Evolutionary conservation across 2,888 invertebrate genomes (phyloP).

Genomic region (Celastrina argiolus): DNA sequence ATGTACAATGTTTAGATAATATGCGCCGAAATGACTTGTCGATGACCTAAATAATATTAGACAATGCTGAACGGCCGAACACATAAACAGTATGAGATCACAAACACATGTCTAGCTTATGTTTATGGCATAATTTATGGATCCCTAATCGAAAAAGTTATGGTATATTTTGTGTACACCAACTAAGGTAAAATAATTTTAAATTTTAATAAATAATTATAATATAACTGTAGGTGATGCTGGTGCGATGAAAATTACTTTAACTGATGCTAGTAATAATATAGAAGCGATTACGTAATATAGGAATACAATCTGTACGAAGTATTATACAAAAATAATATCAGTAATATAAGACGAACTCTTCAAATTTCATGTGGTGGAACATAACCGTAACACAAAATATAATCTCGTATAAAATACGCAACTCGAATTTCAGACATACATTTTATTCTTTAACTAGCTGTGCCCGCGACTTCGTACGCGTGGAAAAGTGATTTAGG

Average conservation of each 20-base stretch:
- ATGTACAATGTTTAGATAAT: slow-evolving; percentile 13
- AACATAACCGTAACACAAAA: not conserved
- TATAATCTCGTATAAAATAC: slow-evolving; percentile 11
- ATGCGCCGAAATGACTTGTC: slow-evolving; percentile 2
- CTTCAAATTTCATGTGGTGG: not conserved
- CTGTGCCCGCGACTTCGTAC: too few species aligned
- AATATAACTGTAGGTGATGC: too few species aligned
- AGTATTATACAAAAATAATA: not conserved
- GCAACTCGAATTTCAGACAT: slow-evolving; percentile 12
- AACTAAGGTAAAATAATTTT: too few species aligned
- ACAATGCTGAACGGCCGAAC: slow-evolving; percentile 49
- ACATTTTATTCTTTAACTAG: slow-evolving; percentile 18
- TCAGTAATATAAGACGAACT: not conserved
- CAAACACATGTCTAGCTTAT: not conserved
- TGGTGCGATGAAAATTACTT: too few species aligned
- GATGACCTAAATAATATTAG: slow-evolving; percentile 26
- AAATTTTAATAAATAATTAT: too few species aligned
- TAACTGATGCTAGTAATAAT: too few species aligned
- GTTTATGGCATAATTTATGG: not conserved
- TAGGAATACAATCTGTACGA: not conserved
- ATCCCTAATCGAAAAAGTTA: not conserved
- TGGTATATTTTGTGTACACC: too few species aligned
- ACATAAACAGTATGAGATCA: slow-evolving; percentile 42
- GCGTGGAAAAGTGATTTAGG: too few species aligned
- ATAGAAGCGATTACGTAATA: too few species aligned